Evolutionary conservation across 2,113 vertebrate species (phyloP).

Genomic region (Crotalus helleri): DNA sequence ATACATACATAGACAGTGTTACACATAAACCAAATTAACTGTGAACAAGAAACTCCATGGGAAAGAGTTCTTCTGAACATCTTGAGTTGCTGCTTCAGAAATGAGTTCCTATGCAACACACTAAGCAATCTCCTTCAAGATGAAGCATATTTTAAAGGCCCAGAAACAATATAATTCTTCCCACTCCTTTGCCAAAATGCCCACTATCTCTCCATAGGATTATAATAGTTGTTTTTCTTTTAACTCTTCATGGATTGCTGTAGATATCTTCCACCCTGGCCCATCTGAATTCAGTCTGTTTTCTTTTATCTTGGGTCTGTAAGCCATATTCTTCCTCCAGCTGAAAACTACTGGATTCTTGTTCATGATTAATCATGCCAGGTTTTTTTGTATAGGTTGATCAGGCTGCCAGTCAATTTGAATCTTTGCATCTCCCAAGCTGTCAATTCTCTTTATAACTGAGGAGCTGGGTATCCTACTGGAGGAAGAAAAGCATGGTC

Average conservation of each 20-base stretch:
- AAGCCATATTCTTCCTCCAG: neutral
- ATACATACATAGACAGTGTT: neutral
- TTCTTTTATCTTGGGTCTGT: neutral
- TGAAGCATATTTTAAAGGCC: neutral
- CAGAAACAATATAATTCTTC: neutral
- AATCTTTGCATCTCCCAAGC: neutral
- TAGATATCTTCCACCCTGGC: neutral
- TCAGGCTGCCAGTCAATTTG: neutral
- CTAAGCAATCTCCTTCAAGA: neutral
- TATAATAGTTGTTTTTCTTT: neutral
- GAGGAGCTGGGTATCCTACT: neutral
- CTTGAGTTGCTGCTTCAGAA: neutral
- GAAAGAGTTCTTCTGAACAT: neutral
- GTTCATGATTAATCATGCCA: neutral
- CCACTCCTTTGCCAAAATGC: neutral
- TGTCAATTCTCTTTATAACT: neutral
- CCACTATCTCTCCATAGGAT: neutral
- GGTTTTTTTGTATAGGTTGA: neutral
- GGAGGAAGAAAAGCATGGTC: neutral
- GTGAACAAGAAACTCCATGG: neutral
- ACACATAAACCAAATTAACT: neutral
- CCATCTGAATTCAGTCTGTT: neutral
- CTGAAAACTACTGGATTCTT: neutral
- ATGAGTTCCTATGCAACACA: neutral
- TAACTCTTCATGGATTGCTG: neutral